Evolutionary conservation across 92 coral and sea anemone genomes (phyloP).

Genomic region (Epizoanthus fatuus): DNA sequence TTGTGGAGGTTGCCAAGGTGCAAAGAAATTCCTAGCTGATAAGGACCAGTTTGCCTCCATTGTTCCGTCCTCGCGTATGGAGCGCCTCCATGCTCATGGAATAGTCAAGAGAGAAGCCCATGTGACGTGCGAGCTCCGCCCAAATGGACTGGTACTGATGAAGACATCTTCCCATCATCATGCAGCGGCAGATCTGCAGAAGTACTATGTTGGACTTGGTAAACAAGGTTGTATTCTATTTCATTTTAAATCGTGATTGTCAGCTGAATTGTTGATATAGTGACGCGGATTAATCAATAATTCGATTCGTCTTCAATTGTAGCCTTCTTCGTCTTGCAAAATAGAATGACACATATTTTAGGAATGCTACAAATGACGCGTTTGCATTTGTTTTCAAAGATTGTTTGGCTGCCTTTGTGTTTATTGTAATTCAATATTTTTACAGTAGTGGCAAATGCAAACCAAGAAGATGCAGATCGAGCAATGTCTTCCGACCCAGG

Average conservation of each 20-base stretch:
- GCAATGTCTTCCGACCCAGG: neutral
- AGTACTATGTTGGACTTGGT: neutral
- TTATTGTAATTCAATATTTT: neutral
- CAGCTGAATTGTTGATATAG: neutral
- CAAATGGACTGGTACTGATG: neutral
- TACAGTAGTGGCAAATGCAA: slow-evolving; percentile 21
- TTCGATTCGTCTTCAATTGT: neutral
- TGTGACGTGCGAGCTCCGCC: neutral
- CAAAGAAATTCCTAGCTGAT: neutral
- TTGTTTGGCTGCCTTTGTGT: neutral
- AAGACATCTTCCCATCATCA: slow-evolving; percentile 9
- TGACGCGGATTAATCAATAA: neutral
- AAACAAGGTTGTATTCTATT: slow-evolving; percentile 19
- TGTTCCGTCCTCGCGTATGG: slow-evolving; percentile 19
- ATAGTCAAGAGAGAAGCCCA: neutral
- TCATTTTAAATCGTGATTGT: neutral
- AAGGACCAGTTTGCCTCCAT: slow-evolving; percentile 17
- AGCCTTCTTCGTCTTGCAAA: neutral
- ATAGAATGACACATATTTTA: neutral
- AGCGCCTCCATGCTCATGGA: slow-evolving; percentile 27
- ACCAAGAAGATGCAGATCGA: neutral
- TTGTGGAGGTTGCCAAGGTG: slow-evolving; percentile 20
- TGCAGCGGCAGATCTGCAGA: neutral
- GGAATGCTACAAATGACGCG: neutral
- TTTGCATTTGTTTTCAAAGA: neutral